A percentile compares a stretch with the other conserved stretches of the same genome.
phyloP scores from a whole-genome alignment of 2,888 invertebrate species.

The Cantharis nigra region DNA sequence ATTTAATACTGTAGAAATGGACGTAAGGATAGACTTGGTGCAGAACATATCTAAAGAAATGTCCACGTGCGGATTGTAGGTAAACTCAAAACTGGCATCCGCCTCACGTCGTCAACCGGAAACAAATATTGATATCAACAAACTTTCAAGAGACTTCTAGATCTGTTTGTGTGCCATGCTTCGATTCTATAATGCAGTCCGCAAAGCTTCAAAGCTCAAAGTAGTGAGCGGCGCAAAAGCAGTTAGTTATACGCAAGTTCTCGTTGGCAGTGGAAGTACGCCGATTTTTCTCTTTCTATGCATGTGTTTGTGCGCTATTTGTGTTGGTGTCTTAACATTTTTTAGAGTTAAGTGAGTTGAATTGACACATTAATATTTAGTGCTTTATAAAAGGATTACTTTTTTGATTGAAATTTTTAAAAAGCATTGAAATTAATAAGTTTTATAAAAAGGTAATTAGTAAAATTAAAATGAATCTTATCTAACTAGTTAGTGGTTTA shows the following conservation, averaged over 20 bases:
- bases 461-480: neutral
- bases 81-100: constrained; percentile 47
- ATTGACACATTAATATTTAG: neutral
- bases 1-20: constrained; percentile 48
- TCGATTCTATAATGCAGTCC: constrained; percentile 42
- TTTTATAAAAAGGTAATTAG: neutral
- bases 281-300: constrained; percentile 25
- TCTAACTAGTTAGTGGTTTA: constrained; percentile 8
- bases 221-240: constrained; percentile 35
- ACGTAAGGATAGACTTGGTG: constrained; percentile 44
- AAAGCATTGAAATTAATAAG: neutral
- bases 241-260: constrained; percentile 45
- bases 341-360: neutral
- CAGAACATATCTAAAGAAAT: constrained; percentile 35
- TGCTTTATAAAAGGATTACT: neutral
- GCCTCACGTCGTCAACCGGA: constrained; percentile 44
- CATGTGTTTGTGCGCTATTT: constrained; percentile 29
- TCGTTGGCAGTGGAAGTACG: constrained; percentile 30
- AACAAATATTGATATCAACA: constrained; percentile 42
- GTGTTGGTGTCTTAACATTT: constrained; percentile 7
- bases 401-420: neutral
- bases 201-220: constrained; percentile 47
- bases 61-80: constrained; percentile 43
- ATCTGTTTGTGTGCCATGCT: constrained; percentile 18
- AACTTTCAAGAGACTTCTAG: constrained; percentile 34